Evolutionary conservation across 2,888 invertebrate species (phyloP).

Genomic region (Catocala sponsa): DNA sequence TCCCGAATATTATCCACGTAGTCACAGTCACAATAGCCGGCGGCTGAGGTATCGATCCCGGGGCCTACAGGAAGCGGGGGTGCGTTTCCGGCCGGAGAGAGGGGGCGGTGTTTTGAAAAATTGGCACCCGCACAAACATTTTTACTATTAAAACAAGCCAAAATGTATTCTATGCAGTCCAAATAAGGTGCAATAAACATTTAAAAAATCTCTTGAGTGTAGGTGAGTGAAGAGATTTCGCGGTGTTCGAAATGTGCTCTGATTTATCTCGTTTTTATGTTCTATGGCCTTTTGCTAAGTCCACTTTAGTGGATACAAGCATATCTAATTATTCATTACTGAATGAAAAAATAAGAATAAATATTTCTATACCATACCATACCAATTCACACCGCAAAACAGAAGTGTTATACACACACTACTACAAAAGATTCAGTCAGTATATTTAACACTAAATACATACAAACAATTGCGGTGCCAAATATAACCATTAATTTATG

Average conservation of each 20-base stretch:
- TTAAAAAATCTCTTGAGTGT: conserved; percentile 24
- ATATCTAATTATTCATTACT: conserved; percentile 30
- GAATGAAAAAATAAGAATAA: no score
- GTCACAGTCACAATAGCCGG: conserved; percentile 71
- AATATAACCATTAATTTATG: no score
- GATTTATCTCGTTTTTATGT: conserved; percentile 64
- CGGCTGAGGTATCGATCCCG: conserved; percentile 81
- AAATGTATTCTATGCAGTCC: conserved; percentile 56
- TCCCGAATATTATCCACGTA: conserved; percentile 60
- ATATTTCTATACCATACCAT: no score
- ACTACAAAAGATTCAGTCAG: conserved; percentile 12
- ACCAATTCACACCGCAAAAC: no score
- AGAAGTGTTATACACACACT: not conserved
- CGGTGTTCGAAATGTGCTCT: conserved; percentile 58
- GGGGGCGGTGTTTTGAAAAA: conserved; percentile 85
- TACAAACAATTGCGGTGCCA: no score
- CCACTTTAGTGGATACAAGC: conserved; percentile 26
- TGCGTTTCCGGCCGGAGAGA: conserved; percentile 73
- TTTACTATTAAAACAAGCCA: conserved; percentile 57
- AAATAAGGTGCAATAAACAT: conserved; percentile 50
- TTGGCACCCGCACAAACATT: conserved; percentile 79
- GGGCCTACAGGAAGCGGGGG: conserved; percentile 82
- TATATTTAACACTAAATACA: no score
- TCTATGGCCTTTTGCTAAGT: conserved; percentile 51
- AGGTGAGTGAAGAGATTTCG: conserved; percentile 57